Percentiles rank a stretch among this genome's conserved stretches.
Evolutionary conservation across 1,140 invertebrate species (phyloP).

Genomic region (Temnothorax nylanderi): DNA sequence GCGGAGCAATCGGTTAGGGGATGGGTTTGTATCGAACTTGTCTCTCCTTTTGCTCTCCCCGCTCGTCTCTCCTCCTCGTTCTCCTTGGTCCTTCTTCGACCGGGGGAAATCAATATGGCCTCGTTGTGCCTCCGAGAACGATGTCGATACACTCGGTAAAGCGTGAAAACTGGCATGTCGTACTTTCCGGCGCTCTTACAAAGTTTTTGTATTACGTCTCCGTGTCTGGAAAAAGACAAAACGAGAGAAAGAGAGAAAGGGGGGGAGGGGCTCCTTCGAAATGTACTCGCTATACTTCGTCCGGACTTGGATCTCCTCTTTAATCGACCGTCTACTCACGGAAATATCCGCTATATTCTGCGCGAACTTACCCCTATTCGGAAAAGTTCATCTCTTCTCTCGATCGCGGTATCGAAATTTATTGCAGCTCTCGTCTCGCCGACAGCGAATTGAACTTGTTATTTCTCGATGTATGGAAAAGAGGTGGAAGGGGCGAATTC

Average conservation of each 20-base stretch:
- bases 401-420: constrained; percentile 30
- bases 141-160: constrained; percentile 60
- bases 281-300: constrained; percentile 18
- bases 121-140: constrained; percentile 16
- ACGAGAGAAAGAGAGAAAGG: not conserved
- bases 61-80: not conserved
- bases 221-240: not conserved
- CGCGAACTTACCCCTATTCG: constrained; percentile 9
- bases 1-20: not conserved
- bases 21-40: constrained; percentile 33
- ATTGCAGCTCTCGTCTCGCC: not conserved
- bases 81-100: constrained; percentile 13
- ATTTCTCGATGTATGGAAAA: not conserved
- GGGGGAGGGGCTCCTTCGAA: not conserved
- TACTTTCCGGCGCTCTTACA: constrained; percentile 16
- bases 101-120: constrained; percentile 57
- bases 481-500: not conserved
- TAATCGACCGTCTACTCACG: constrained; percentile 34
- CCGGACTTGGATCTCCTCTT: not conserved
- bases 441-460: constrained; percentile 15
- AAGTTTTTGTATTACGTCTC: constrained; percentile 51
- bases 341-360: constrained; percentile 42
- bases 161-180: constrained; percentile 53
- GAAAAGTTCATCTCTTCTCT: not conserved
- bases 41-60: not conserved